These are phyloP conservation scores for Conus canariensis DNA, from an alignment of 2,888 invertebrate genomes.

Conservation along the genomic window DNA sequence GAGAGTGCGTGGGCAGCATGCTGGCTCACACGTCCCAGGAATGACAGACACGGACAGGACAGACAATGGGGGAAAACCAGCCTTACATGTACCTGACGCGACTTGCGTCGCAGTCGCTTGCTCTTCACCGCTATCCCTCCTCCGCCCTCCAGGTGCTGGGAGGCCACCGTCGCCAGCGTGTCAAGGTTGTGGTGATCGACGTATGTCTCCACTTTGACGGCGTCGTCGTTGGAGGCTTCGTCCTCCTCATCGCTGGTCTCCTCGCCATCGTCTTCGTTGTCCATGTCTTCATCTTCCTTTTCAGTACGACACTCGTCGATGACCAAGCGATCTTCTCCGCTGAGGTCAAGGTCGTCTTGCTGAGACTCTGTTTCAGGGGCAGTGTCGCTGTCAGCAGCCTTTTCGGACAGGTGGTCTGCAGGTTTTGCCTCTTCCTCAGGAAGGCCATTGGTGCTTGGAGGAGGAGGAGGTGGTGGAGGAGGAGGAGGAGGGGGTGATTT, in stretches of 20 bases:
- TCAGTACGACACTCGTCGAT: conserved; percentile 27
- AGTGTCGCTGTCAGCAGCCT: conserved; percentile 11
- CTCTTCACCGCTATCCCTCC: conserved; percentile 36
- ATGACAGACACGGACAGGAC: conserved; percentile 19
- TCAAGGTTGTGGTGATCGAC: conserved; percentile 58
- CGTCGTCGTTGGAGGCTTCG: conserved; percentile 11
- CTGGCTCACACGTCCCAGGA: not conserved
- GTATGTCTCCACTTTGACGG: not conserved
- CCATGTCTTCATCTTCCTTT: conserved; percentile 41
- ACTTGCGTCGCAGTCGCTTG: conserved; percentile 76
- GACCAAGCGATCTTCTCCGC: conserved; percentile 35
- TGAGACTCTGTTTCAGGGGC: conserved; percentile 20
- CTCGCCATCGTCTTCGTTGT: conserved; percentile 30
- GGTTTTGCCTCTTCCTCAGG: not conserved
- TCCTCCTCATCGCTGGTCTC: conserved; percentile 26
- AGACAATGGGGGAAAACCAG: conserved; percentile 26
- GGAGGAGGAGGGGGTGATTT: conserved; percentile 40
- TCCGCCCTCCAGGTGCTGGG: conserved; percentile 43
- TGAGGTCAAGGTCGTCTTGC: conserved; percentile 31
- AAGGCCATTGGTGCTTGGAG: conserved; percentile 10
- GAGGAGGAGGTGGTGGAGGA: conserved; percentile 32
- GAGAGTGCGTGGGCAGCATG: conserved; percentile 8
- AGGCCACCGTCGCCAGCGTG: conserved; percentile 66
- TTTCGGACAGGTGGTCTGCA: not conserved
- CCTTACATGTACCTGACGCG: conserved; percentile 69